phyloP scores from a whole-genome alignment of 1,140 invertebrate species.

The Atta colombica region DNA sequence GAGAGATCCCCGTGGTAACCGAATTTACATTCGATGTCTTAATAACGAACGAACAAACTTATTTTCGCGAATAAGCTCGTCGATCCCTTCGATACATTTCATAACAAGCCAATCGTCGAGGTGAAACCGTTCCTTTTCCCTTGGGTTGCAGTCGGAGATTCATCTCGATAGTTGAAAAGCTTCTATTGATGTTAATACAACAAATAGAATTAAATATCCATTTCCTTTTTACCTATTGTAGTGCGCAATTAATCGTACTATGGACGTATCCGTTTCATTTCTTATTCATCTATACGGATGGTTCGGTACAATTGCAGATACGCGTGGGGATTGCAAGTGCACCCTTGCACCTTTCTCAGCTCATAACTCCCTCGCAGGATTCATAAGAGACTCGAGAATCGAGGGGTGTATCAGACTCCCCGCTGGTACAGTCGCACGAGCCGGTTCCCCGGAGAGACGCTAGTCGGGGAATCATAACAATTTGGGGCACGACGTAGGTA shows the following conservation, averaged over 20 bases:
- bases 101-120: slow-evolving; percentile 76
- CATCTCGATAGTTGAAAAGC: neutral
- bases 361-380: neutral
- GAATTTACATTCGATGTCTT: slow-evolving; percentile 33
- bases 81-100: slow-evolving; percentile 65
- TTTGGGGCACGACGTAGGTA: slow-evolving; percentile 71
- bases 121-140: neutral
- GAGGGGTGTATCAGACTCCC: slow-evolving; percentile 33
- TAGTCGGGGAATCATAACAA: slow-evolving; percentile 77
- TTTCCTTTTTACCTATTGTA: neutral
- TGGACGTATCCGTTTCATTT: slow-evolving; percentile 6
- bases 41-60: slow-evolving; percentile 66
- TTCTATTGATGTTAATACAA: neutral
- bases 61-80: slow-evolving; percentile 26
- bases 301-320: slow-evolving; percentile 17
- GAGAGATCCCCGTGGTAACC: slow-evolving; percentile 79
- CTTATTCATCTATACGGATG: neutral
- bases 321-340: neutral
- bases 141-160: neutral
- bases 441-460: slow-evolving; percentile 68
- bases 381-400: slow-evolving; percentile 34
- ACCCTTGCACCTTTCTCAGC: slow-evolving; percentile 9
- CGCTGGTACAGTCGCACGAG: slow-evolving; percentile 71
- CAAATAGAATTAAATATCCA: neutral
- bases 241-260: neutral